A percentile compares a stretch with the other conserved stretches of the same genome.
phyloP scores from a whole-genome alignment of 1,140 invertebrate species.

The Cardiocondyla obscurior region DNA sequence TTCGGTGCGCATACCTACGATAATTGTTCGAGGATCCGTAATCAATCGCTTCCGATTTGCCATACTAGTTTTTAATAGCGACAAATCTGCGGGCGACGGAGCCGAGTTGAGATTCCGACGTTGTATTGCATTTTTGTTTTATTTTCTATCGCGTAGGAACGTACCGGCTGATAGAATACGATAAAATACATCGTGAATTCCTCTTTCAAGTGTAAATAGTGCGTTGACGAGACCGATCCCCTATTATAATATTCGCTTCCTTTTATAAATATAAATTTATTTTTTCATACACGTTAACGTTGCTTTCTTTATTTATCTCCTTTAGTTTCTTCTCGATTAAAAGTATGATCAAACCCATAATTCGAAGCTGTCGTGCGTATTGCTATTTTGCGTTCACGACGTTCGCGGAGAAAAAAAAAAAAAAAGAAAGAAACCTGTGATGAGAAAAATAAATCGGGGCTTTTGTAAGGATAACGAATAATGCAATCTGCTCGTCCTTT shows the following conservation, averaged over 20 bases:
- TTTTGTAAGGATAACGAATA: not conserved
- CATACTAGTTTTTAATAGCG: slow-evolving; percentile 52
- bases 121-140: slow-evolving; percentile 49
- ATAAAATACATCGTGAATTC: slow-evolving; percentile 35
- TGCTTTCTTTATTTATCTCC: slow-evolving; percentile 51
- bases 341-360: not conserved
- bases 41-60: slow-evolving; percentile 35
- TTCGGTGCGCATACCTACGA: not conserved
- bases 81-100: slow-evolving; percentile 22
- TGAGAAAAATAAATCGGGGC: not conserved
- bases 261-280: slow-evolving; percentile 71
- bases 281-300: slow-evolving; percentile 61
- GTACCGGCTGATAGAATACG: too few relatives aligned
- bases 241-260: slow-evolving; percentile 19
- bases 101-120: slow-evolving; percentile 17
- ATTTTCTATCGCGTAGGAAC: slow-evolving; percentile 37
- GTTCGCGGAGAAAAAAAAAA: not conserved
- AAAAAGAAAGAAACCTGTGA: too few relatives aligned
- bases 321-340: not conserved
- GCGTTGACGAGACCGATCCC: not conserved
- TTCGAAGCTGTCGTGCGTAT: not conserved
- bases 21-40: not conserved
- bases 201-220: slow-evolving; percentile 14
- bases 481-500: not conserved
- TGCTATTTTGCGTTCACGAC: not conserved